A percentile compares a stretch with the other conserved stretches of the same genome.
phyloP scores from a whole-genome alignment of 2,113 vertebrate species.

The Zapornia atra region DNA sequence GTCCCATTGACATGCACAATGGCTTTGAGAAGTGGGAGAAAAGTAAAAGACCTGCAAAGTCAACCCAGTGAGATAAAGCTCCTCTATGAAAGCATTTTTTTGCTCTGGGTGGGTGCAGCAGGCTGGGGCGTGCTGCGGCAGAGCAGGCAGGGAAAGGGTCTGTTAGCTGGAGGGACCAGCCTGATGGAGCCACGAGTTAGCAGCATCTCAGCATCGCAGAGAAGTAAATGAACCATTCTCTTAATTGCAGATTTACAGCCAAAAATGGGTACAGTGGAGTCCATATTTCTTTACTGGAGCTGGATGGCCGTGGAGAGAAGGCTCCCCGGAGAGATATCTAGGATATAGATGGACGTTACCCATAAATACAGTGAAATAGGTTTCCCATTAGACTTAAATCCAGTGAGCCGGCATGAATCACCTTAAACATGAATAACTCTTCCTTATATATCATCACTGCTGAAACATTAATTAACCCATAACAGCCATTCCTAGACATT shows the following conservation, averaged over 20 bases:
- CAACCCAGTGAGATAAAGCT: neutral
- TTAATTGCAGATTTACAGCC: slow-evolving; percentile 49
- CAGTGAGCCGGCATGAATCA: slow-evolving; percentile 41
- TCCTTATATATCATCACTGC: neutral
- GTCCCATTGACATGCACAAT: accelerated
- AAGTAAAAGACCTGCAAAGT: neutral
- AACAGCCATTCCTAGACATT: neutral
- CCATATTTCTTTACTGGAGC: slow-evolving; percentile 47
- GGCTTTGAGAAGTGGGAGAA: neutral
- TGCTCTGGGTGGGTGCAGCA: neutral
- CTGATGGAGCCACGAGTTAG: neutral
- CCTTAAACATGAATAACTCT: slow-evolving; percentile 46
- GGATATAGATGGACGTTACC: slow-evolving; percentile 23
- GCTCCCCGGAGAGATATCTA: slow-evolving; percentile 26
- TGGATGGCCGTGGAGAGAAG: slow-evolving; percentile 41
- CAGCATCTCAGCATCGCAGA: neutral
- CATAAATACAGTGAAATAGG: slow-evolving; percentile 61
- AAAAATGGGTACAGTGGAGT: slow-evolving; percentile 14
- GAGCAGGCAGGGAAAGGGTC: neutral
- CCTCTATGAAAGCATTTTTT: neutral
- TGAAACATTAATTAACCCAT: slow-evolving; percentile 44
- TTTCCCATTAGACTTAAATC: slow-evolving; percentile 57
- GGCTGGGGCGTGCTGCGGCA: neutral
- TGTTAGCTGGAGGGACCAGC: neutral
- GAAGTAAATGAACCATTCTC: neutral